Evolutionary conservation across 1,140 invertebrate species (phyloP).

Genomic region (Apis laboriosa): DNA sequence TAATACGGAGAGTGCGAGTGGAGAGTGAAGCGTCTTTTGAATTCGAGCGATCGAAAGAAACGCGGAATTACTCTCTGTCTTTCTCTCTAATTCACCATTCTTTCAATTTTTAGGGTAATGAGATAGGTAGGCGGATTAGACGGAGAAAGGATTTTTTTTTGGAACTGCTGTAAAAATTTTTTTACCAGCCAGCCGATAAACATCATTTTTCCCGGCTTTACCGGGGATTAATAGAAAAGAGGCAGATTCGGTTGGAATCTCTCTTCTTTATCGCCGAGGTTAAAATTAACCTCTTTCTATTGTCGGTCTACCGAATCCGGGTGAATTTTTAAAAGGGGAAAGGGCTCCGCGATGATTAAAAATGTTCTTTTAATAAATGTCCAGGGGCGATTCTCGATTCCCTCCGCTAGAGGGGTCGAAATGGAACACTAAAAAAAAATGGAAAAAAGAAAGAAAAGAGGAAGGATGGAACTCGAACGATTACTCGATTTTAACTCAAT

Average conservation of each 20-base stretch:
- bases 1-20: not conserved
- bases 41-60: not conserved
- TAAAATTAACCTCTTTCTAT: not conserved
- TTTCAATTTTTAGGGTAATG: no score
- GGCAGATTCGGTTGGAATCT: no score
- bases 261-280: not conserved
- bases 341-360: not conserved
- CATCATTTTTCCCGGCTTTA: no score
- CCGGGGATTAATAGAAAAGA: not conserved
- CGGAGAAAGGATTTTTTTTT: no score
- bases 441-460: not conserved
- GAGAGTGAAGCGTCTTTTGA: not conserved
- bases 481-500: conserved; percentile 45
- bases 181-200: not conserved
- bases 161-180: not conserved
- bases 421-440: not conserved
- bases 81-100: no score
- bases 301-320: not conserved
- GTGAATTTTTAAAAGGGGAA: conserved; percentile 1
- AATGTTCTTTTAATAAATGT: not conserved
- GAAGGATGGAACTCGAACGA: not conserved
- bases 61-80: not conserved
- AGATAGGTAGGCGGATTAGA: no score
- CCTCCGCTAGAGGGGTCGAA: not conserved
- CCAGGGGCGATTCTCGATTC: not conserved